These are phyloP conservation scores for Strigamia maritima DNA, from an alignment of 2,888 invertebrate species.

Conservation along the genomic window DNA sequence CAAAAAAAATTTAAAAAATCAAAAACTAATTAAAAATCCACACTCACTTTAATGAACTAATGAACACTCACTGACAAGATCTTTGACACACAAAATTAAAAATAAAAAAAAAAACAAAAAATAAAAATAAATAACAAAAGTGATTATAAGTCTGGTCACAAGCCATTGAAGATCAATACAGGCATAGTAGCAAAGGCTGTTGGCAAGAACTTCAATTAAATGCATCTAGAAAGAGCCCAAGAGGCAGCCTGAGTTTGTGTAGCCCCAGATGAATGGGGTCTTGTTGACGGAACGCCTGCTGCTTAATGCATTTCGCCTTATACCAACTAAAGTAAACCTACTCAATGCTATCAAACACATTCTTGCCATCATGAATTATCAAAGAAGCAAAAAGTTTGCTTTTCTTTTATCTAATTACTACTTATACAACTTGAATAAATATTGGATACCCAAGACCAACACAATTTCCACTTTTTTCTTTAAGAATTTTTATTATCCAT, in stretches of 20 bases:
- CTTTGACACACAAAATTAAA: background rate
- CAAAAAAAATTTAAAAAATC: background rate
- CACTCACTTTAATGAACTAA: background rate
- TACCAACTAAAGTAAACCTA: background rate
- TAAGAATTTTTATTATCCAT: background rate
- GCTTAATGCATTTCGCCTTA: conserved; percentile 2
- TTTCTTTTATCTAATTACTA: background rate
- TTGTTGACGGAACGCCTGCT: conserved; percentile 6
- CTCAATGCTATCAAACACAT: background rate
- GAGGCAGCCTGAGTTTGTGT: background rate
- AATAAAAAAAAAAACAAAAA: background rate
- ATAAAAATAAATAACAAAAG: background rate
- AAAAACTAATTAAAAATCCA: background rate
- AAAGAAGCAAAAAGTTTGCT: background rate
- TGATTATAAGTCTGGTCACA: background rate
- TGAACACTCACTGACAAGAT: background rate
- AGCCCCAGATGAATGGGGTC: background rate
- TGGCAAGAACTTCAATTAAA: conserved; percentile 16
- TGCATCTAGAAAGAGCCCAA: background rate
- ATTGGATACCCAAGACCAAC: background rate
- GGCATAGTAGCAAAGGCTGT: background rate
- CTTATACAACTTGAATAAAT: background rate
- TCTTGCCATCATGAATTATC: background rate
- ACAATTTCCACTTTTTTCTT: background rate
- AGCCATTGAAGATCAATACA: conserved; percentile 2